phyloP scores from a whole-genome alignment of 2,888 invertebrate species.

The Noctua comes region DNA sequence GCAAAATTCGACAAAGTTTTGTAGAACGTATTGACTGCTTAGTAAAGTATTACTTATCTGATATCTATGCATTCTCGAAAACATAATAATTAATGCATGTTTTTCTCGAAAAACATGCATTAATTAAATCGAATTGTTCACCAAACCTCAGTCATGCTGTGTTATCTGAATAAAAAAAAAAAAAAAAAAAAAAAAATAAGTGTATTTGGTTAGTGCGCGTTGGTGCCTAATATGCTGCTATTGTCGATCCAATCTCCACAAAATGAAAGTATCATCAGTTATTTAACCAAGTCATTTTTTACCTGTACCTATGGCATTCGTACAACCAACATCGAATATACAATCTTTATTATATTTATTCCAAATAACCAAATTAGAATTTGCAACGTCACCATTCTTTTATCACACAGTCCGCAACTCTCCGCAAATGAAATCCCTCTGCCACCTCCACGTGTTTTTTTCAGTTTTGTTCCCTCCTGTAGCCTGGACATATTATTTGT shows the following conservation, averaged over 20 bases:
- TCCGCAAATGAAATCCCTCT: slow-evolving; percentile 4
- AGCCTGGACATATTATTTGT: slow-evolving; percentile 37
- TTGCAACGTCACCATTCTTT: not conserved
- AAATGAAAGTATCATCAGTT: not conserved
- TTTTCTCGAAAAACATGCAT: not conserved
- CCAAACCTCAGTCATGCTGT: not conserved
- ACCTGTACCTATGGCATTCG: too few relatives aligned
- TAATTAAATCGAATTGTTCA: not conserved
- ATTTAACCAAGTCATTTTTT: not conserved
- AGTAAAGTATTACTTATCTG: not conserved
- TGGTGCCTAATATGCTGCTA: not conserved
- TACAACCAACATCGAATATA: not conserved
- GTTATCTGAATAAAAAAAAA: not conserved
- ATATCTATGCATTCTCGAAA: not conserved
- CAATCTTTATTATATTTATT: not conserved
- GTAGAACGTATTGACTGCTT: not conserved
- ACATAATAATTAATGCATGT: too few relatives aligned
- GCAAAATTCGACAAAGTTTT: not conserved
- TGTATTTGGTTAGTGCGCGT: not conserved
- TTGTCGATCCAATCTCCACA: not conserved
- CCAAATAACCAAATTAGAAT: slow-evolving; percentile 3
- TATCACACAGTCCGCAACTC: not conserved
- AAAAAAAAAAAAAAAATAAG: too few relatives aligned
- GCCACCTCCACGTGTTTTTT: slow-evolving; percentile 7
- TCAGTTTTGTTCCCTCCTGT: slow-evolving; percentile 16